phyloP scores from a whole-genome alignment of 2,797 vertebrate species.

The Bradypodion pumilum region DNA sequence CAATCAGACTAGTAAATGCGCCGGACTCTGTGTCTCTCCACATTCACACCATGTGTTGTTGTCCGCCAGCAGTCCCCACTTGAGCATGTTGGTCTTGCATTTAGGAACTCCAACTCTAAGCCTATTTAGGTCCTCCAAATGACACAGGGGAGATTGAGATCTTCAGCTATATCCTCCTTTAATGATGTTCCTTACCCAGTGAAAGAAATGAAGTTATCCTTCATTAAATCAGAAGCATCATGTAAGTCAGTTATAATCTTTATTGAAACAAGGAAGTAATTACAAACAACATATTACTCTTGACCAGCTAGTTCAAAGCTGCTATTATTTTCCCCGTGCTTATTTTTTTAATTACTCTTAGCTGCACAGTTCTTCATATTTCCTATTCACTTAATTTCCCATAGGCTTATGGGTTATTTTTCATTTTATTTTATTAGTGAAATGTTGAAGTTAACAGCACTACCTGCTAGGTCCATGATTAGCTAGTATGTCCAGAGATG shows the following conservation, averaged over 20 bases:
- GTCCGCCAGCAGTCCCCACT: no score
- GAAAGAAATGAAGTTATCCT: not conserved
- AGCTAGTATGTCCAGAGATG: no score
- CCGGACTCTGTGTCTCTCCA: no score
- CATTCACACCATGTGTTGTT: no score
- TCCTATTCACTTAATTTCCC: not conserved
- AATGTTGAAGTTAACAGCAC: not conserved
- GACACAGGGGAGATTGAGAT: no score
- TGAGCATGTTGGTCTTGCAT: no score
- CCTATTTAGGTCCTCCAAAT: no score
- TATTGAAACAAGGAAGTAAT: not conserved
- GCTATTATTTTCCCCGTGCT: not conserved
- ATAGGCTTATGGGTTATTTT: not conserved
- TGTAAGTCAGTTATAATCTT: not conserved
- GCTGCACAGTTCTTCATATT: not conserved
- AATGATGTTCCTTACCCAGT: no score
- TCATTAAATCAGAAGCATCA: not conserved
- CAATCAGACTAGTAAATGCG: no score
- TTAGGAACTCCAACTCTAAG: no score
- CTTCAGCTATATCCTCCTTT: no score
- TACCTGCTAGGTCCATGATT: no score
- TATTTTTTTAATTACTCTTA: not conserved
- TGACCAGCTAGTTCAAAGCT: not conserved
- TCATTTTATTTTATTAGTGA: not conserved
- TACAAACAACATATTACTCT: not conserved